Percentiles rank a stretch among this genome's conserved stretches.
phyloP scores from a whole-genome alignment of 2,888 invertebrate genomes.

The Drosophila paracracens region DNA sequence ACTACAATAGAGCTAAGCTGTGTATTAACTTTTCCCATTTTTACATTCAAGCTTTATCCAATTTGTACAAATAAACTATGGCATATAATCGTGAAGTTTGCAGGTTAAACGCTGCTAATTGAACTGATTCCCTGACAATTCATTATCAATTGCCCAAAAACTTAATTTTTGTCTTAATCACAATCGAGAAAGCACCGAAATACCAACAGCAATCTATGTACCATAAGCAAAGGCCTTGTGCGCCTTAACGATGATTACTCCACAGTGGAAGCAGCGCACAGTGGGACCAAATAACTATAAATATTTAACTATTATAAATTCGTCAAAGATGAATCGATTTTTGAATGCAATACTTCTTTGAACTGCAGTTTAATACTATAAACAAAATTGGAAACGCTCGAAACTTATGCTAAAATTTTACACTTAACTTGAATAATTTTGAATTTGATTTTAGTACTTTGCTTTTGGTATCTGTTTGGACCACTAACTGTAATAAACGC shows the following conservation, averaged over 20 bases:
- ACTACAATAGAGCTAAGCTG: slow-evolving; percentile 16
- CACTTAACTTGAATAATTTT: not conserved
- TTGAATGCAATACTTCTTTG: not conserved
- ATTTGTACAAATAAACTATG: slow-evolving; percentile 49
- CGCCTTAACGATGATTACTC: not conserved
- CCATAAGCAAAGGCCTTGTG: slow-evolving; percentile 36
- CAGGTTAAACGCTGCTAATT: slow-evolving; percentile 42
- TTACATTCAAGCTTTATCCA: slow-evolving; percentile 11
- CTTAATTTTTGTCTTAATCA: slow-evolving; percentile 57
- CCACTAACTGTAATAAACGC: slow-evolving; percentile 1
- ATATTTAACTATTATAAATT: not conserved
- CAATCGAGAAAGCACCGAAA: slow-evolving; percentile 20
- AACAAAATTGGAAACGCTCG: too few species aligned
- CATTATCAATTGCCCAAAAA: slow-evolving; percentile 29
- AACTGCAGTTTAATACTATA: not conserved
- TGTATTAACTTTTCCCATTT: slow-evolving; percentile 12
- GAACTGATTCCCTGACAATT: slow-evolving; percentile 51
- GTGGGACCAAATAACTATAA: slow-evolving; percentile 7
- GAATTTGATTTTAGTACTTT: not conserved
- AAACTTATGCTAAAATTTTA: not conserved
- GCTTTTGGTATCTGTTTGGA: not conserved
- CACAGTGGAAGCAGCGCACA: slow-evolving; percentile 8
- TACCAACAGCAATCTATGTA: not conserved
- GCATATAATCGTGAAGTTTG: slow-evolving; percentile 10
- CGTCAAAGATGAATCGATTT: not conserved